A percentile compares a stretch with the other conserved stretches of the same genome.
phyloP scores from a whole-genome alignment of 1,140 invertebrate species.

The Danaus plexippus region DNA sequence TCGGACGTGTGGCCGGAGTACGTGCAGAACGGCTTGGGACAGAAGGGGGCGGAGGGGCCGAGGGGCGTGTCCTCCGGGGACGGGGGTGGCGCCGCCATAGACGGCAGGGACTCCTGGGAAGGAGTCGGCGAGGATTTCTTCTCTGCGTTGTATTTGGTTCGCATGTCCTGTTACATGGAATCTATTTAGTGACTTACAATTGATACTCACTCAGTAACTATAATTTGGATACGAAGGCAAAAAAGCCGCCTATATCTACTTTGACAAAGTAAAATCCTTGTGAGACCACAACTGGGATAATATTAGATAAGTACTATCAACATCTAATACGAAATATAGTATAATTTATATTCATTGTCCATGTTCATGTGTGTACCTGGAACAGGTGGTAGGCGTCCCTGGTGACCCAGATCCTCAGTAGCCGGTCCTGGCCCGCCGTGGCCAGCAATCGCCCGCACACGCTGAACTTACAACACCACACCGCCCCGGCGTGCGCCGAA shows the following conservation, averaged over 20 bases:
- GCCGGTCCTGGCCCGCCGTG: conserved; percentile 95
- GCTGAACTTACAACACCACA: conserved; percentile 99
- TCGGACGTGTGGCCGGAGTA: conserved; percentile 97
- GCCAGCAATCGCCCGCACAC: conserved; percentile 93
- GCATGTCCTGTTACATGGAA: conserved; percentile 79
- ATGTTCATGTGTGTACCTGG: conserved; percentile 66
- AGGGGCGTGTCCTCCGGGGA: conserved; percentile 63
- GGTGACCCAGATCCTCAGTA: conserved; percentile 94
- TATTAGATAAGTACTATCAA: too few species aligned
- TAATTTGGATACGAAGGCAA: too few species aligned
- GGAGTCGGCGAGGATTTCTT: conserved; percentile 89
- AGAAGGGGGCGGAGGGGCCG: conserved; percentile 82
- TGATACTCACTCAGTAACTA: neutral
- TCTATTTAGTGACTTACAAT: neutral
- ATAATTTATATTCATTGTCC: too few species aligned
- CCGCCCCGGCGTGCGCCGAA: conserved; percentile 90
- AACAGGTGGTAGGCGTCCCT: conserved; percentile 91
- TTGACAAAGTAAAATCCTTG: too few species aligned
- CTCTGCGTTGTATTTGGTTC: conserved; percentile 93
- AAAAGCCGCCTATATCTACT: too few species aligned
- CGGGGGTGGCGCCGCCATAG: conserved; percentile 72
- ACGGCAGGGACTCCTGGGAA: conserved; percentile 86
- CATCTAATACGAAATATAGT: too few species aligned
- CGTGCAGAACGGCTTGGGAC: conserved; percentile 93
- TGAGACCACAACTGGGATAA: too few species aligned